These are phyloP conservation scores for Microtus oregoni DNA, from an alignment of 2,113 vertebrate species.

Conservation along the genomic window DNA sequence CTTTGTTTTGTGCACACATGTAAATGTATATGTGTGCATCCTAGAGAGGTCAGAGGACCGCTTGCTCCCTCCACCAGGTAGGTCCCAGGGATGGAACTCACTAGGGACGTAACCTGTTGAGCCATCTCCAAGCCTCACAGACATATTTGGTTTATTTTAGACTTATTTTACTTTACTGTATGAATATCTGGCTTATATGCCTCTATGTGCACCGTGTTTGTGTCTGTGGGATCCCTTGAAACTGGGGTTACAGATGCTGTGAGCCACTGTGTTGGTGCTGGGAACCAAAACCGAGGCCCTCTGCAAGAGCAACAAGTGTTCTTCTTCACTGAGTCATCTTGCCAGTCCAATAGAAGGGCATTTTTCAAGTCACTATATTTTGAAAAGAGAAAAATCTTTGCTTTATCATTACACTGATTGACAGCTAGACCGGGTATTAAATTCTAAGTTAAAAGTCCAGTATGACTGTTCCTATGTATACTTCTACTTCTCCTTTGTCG, in stretches of 20 bases:
- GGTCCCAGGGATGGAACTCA: neutral
- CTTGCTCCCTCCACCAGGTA: neutral
- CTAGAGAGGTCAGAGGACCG: neutral
- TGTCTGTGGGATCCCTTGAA: neutral
- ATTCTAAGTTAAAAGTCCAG: neutral
- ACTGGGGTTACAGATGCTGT: neutral
- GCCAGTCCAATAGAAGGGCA: neutral
- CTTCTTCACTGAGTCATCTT: neutral
- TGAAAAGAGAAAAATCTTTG: neutral
- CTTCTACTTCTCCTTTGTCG: neutral
- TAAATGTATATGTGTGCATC: too few relatives aligned
- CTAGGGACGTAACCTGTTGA: neutral
- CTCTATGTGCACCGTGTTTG: neutral
- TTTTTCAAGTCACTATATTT: constrained; percentile 44
- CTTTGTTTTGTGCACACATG: neutral
- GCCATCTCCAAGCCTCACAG: neutral
- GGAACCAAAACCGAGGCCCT: neutral
- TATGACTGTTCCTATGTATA: neutral
- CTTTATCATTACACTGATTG: neutral
- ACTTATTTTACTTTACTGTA: neutral
- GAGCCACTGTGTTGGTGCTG: neutral
- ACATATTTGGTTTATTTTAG: neutral
- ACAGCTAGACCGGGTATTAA: neutral
- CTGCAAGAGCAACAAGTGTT: neutral
- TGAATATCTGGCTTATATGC: neutral